Base-by-base conservation (phyloP, 2,888 invertebrate species). In the Eucriotettix oculatus region DNA sequence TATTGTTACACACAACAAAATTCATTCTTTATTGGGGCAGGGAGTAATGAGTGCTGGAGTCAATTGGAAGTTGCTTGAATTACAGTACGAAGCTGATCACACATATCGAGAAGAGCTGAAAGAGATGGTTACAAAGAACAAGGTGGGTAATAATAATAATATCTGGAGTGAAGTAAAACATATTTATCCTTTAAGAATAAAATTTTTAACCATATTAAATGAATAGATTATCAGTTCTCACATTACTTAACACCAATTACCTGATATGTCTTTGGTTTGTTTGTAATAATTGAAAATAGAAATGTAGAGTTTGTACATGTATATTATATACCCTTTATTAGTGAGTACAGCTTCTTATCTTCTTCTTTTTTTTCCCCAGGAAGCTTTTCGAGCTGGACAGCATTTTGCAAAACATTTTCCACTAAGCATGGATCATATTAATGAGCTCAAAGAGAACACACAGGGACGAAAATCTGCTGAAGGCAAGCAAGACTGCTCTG, bases 31-130 rank as follows among this genome's bases (percentile, higher is more conserved):
- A 66, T 29, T 29, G 29, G 75, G 77, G 52, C 75, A 94, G 87
- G 96, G 96, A 56, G 96, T 96, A 9, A 88, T 97, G 88, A 90
- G 94, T 67, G 87, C 87, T 66, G 90, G 94, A 1, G 94, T 97
- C 68, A 89, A 94, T 71, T 97, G 97, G 97, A 85, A 90, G 67
- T 78, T 91, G 66, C 76, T 97, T 59, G 89, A 95, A 75, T 80
- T 85, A 56, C 95, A 97, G 72, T 96, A 90, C 74, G 81, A 85
- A 66, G 82, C 86, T 10, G 86, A 95, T 72, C 83, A 85, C 62
- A 77, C 81, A 43, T 94, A 88, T 73, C 80, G 86, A 67, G 85
- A 91, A 67, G 87, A 89, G 68, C 79, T 96, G 3, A 84, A 86
- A n/a, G 89, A 91, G 76, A 85, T 90, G 83, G 86, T 94, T 48